Evolutionary conservation across 2,113 vertebrate species (phyloP).

Genomic region (Monarcha castaneiventris): DNA sequence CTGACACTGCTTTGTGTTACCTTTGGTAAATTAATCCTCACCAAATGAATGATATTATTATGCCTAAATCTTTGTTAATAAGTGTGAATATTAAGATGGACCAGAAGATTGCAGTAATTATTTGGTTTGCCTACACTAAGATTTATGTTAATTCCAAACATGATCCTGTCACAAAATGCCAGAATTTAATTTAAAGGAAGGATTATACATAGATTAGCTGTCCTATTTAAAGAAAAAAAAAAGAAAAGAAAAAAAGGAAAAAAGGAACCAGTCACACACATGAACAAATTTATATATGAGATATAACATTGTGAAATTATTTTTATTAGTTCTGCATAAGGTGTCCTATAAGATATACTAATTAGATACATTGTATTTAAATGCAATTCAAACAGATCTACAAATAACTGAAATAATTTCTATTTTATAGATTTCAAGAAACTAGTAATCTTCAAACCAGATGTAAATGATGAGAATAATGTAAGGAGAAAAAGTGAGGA

Average conservation of each 20-base stretch:
- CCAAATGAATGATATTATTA: not conserved
- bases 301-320: not conserved
- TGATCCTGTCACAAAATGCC: not conserved
- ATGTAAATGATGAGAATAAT: not conserved
- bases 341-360: not conserved
- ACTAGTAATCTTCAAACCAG: not conserved
- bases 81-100: constrained; percentile 10
- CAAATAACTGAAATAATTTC: not conserved
- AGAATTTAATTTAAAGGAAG: constrained; percentile 43
- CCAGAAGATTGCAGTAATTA: constrained; percentile 2
- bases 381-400: not conserved
- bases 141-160: constrained; percentile 16
- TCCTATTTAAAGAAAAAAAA: not conserved
- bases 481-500: not conserved
- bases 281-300: not conserved
- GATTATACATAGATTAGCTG: constrained; percentile 40
- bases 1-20: not conserved
- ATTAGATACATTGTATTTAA: not conserved
- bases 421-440: not conserved
- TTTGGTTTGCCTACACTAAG: not conserved
- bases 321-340: not conserved
- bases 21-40: constrained; percentile 11
- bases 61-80: constrained; percentile 18
- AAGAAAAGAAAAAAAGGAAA: too few species aligned
- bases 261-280: accelerated